Base-by-base conservation (phyloP, 2,797 vertebrate species). In the Artibeus jamaicensis region DNA sequence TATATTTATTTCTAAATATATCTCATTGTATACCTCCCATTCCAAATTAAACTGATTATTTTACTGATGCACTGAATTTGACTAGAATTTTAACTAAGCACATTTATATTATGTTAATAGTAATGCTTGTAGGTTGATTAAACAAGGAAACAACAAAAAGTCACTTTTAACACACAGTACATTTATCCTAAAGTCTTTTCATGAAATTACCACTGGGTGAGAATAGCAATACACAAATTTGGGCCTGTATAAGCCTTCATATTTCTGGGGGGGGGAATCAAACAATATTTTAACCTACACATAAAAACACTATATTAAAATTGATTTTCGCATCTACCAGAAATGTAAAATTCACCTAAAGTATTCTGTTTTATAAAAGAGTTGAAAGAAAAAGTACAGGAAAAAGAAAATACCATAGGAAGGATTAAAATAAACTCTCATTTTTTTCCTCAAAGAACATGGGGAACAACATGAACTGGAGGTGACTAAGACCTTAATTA, bases 21-120 rank as follows among this genome's bases (percentile, higher is more conserved):
- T 74, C 26, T 83, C 70, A 88, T 85, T 76, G 22, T 19, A 19
- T 2, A 84, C 6, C 39, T 94, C 55, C 68, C 62, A 74, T 81
- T 22, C 57, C 8, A 93, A 94, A 97, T 93, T 93, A 91, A 96
- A 42, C 19, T 78, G 74, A 94, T 92, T 96, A 70, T 85, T 94
- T 57, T 57, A 78, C 11, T 92, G 46, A 85, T 93, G 6, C 37
- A 92, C 81, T 48, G 42, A 67, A 71, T 89, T 87, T 59, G 34
- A 79, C 22, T 70, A 96, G 44, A 92, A 89, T 77, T 50, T 93
- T 37, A 76, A 93, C 82, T 91, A 96, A 73, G 37, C 87, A 42
- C 6, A 91, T 70, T 67, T 91, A 55, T 59, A 37, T 78, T 81
- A 88, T 95, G 70, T 93, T 94, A 85, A 88, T 39, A 95, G 26